phyloP scores from a whole-genome alignment of 1,140 invertebrate species.

The Polyergus mexicanus region DNA sequence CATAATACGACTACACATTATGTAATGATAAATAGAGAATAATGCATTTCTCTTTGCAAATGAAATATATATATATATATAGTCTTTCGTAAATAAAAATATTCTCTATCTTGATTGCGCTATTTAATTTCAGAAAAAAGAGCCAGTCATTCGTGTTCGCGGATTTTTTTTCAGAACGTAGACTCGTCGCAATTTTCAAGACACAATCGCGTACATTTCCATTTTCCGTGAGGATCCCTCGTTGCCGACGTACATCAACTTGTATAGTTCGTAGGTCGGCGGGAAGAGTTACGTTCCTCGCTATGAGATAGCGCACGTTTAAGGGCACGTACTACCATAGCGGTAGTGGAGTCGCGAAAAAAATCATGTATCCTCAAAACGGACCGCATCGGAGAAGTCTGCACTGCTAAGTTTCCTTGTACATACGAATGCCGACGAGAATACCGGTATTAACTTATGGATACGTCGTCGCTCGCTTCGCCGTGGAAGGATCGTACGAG shows the following conservation, averaged over 20 bases:
- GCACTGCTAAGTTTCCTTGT: slow-evolving; percentile 74
- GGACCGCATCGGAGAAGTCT: slow-evolving; percentile 47
- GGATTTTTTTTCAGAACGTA: slow-evolving; percentile 23
- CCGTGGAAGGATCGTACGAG: slow-evolving; percentile 75
- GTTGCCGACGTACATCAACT: slow-evolving; percentile 44
- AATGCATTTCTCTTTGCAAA: too few relatives aligned
- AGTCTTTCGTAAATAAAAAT: neutral
- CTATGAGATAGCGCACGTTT: slow-evolving; percentile 61
- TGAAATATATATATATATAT: neutral
- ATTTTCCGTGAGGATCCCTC: slow-evolving; percentile 69
- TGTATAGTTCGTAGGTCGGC: slow-evolving; percentile 34
- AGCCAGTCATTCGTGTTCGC: slow-evolving; percentile 31
- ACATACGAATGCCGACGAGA: slow-evolving; percentile 65
- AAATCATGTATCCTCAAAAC: slow-evolving; percentile 77
- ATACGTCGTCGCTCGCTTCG: slow-evolving; percentile 54
- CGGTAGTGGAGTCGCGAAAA: slow-evolving; percentile 69
- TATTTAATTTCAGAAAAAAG: slow-evolving; percentile 48
- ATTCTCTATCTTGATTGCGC: slow-evolving; percentile 18
- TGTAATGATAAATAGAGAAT: neutral
- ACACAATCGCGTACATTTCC: slow-evolving; percentile 72
- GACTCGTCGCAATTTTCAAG: slow-evolving; percentile 67
- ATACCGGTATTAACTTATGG: slow-evolving; percentile 64
- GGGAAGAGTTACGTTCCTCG: slow-evolving; percentile 62
- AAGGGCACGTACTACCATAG: slow-evolving; percentile 70
- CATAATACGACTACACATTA: neutral